Base-by-base conservation (phyloP, 1,140 invertebrate genomes). In the Nautilus pompilius region DNA sequence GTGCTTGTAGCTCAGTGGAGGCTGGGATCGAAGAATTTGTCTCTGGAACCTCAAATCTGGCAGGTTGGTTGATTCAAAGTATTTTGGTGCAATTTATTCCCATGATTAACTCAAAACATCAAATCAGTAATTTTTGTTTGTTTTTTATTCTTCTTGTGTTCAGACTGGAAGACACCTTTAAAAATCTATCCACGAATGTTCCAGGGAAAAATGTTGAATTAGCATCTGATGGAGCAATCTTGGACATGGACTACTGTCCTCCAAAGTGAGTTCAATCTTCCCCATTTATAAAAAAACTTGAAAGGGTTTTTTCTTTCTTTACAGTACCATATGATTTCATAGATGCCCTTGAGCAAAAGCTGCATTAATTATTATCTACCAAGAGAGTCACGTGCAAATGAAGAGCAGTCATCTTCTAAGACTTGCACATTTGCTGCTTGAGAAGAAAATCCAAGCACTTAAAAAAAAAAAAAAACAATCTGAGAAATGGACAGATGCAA, bases 11-110 rank as follows among this genome's bases (percentile, higher is more conserved):
- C 33, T 82, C 26, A 80, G 75, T 72, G 80, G 72, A 45, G 80
- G 82, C 1, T 83, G 82, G 82, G 82, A 83, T 63, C 67, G 76
- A 58, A 71, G 78, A 66, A 76, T 83, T n/a, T 80, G 80, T 60
- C 72, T 83, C 17, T 83, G 82, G 82, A 74, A 83, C 63, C 58
- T 83, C 46, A 77, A 80, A 53, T 70, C 68, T 29, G 76, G 74
- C 59, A 59, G 63, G 80, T 80, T 65, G 73, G 74, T 78, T 17
- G 5, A 53, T 53, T n/a, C n/a, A n/a, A n/a, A n/a, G n/a, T n/a
- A n/a, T n/a, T n/a, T n/a, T n/a, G n/a, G n/a, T n/a, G n/a, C n/a
- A n/a, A n/a, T n/a, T n/a, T n/a, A n/a, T n/a, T n/a, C n/a, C n/a
- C n/a, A n/a, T n/a, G n/a, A n/a, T n/a, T n/a, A n/a, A n/a, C n/a